These are phyloP conservation scores for Antheraea pernyi DNA, from an alignment of 1,140 invertebrate genomes.

Conservation along the genomic window DNA sequence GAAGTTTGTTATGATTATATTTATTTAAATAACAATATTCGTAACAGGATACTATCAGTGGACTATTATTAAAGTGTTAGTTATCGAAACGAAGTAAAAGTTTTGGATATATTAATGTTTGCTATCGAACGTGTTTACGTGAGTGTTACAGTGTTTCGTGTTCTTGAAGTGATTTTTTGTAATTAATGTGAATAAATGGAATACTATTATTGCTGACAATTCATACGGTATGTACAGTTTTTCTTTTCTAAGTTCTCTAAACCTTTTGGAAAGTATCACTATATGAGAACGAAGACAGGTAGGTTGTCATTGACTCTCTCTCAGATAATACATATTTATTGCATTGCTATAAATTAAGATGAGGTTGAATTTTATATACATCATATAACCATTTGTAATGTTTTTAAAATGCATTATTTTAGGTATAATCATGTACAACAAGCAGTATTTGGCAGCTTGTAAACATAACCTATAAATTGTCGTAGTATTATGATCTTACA, in stretches of 20 bases:
- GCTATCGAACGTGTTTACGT: conserved; percentile 64
- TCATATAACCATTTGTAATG: background rate
- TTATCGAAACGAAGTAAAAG: conserved; percentile 15
- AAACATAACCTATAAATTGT: conserved; percentile 56
- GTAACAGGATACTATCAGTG: conserved; percentile 23
- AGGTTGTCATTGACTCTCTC: conserved; percentile 9
- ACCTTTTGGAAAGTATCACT: conserved; percentile 10
- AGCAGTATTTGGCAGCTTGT: conserved; percentile 35
- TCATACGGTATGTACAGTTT: conserved; percentile 23
- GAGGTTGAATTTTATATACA: background rate
- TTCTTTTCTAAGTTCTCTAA: conserved; percentile 4
- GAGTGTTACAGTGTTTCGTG: conserved; percentile 54
- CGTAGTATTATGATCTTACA: background rate
- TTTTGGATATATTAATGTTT: conserved; percentile 22
- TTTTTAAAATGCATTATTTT: background rate
- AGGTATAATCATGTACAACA: background rate
- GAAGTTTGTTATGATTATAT: conserved; percentile 31
- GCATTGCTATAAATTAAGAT: background rate
- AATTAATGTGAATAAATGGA: conserved; percentile 15
- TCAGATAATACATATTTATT: conserved; percentile 5
- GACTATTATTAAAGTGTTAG: conserved; percentile 20
- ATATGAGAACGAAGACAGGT: conserved; percentile 1
- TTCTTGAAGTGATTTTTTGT: conserved; percentile 33
- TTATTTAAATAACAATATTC: conserved; percentile 15
- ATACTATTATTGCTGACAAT: conserved; percentile 20